Evolutionary conservation across 1,140 invertebrate genomes (phyloP).

Genomic region (Parapsyche elsis): DNA sequence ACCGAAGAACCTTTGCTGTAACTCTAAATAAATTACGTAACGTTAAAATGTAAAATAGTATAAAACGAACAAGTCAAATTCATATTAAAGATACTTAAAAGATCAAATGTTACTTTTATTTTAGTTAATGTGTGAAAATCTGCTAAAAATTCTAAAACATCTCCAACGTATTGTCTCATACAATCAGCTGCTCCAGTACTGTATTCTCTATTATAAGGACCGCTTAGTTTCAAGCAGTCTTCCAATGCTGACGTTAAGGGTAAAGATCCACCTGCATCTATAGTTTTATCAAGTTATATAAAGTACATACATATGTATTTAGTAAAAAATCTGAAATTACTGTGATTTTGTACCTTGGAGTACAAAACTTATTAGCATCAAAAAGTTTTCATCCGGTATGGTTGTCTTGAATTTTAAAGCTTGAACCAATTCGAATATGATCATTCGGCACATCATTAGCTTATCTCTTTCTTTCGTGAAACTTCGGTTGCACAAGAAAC

Average conservation of each 20-base stretch:
- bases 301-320: neutral
- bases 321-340: neutral
- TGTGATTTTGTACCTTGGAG: slow-evolving; percentile 70
- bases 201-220: slow-evolving; percentile 61
- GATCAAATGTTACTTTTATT: slow-evolving; percentile 87
- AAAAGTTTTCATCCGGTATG: slow-evolving; percentile 93
- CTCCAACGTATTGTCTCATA: slow-evolving; percentile 90
- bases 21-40: slow-evolving; percentile 68
- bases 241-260: slow-evolving; percentile 72
- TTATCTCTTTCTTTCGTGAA: slow-evolving; percentile 95
- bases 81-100: no score
- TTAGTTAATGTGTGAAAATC: slow-evolving; percentile 97
- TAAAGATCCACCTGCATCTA: slow-evolving; percentile 72
- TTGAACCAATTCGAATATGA: slow-evolving; percentile 94
- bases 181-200: slow-evolving; percentile 93
- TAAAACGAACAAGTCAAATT: neutral
- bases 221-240: slow-evolving; percentile 57
- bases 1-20: slow-evolving; percentile 80
- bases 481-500: slow-evolving; percentile 87
- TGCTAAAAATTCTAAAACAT: slow-evolving; percentile 94
- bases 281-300: neutral
- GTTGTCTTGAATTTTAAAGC: slow-evolving; percentile 94
- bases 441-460: slow-evolving; percentile 86
- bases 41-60: no score
- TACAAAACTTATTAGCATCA: slow-evolving; percentile 90